Conservation (phyloP, 2,888 invertebrate species). For the Macropis europaea region DNA sequence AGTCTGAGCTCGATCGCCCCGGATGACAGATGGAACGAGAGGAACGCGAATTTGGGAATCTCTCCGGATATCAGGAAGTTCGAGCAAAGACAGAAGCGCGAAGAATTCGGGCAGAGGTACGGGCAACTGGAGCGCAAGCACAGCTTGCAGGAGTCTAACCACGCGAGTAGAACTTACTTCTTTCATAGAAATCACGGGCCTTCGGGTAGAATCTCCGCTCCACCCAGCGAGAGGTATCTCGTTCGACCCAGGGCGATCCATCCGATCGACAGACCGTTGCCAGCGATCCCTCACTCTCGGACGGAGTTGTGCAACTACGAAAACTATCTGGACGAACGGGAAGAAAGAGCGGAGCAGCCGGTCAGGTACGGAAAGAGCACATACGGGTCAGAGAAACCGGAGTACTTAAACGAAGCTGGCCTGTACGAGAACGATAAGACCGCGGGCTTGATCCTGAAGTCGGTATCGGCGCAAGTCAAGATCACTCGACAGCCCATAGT, state of each 20-base stretch:
- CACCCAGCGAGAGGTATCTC: constrained; percentile 71
- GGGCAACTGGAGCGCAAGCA: constrained; percentile 72
- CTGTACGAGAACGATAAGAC: constrained; percentile 24
- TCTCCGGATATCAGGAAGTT: constrained; percentile 66
- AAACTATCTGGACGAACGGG: constrained; percentile 62
- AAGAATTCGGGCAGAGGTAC: constrained; percentile 37
- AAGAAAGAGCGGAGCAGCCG: background rate
- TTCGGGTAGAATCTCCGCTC: constrained; percentile 75
- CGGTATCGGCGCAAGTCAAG: constrained; percentile 72
- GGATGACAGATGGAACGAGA: constrained; percentile 72
- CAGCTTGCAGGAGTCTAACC: constrained; percentile 72
- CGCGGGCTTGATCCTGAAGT: constrained; percentile 54
- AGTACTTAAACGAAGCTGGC: constrained; percentile 53
- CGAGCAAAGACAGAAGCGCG: constrained; percentile 61
- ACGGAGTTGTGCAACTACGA: constrained; percentile 68
- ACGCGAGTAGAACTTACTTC: constrained; percentile 35
- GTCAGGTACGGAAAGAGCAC: background rate
- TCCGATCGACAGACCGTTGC: constrained; percentile 75
- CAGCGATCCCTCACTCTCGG: constrained; percentile 72
- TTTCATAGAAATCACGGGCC: constrained; percentile 72
- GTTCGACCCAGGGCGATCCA: constrained; percentile 72
- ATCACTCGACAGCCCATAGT: constrained; percentile 68
- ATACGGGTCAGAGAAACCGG: constrained; percentile 7
- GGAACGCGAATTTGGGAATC: constrained; percentile 37
- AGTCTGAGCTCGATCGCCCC: constrained; percentile 70